phyloP scores from a whole-genome alignment of 2,888 invertebrate species.

The Acanthosepion pharaonis region DNA sequence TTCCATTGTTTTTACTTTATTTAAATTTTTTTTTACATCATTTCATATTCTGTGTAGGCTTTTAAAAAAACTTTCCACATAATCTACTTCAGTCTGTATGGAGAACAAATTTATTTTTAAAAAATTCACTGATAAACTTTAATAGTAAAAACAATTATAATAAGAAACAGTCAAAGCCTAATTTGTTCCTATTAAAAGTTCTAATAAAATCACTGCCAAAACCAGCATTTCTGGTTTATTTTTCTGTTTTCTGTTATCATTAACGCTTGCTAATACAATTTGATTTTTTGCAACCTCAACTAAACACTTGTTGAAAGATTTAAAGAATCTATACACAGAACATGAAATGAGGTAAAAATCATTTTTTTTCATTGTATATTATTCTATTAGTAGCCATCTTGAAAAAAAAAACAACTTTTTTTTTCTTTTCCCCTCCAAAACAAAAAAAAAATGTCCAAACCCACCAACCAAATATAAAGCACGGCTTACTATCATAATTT shows the following conservation, averaged over 20 bases:
- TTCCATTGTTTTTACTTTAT: background rate
- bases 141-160: background rate
- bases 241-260: background rate
- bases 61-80: background rate
- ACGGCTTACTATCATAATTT: background rate
- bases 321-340: background rate
- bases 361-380: background rate
- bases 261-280: background rate
- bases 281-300: background rate
- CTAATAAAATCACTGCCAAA: background rate
- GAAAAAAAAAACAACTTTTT: background rate
- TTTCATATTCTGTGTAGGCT: background rate
- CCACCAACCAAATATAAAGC: background rate
- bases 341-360: slow-evolving; percentile 4
- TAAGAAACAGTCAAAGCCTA: background rate
- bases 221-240: background rate
- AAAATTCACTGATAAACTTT: background rate
- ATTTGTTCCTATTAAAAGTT: background rate
- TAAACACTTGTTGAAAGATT: background rate
- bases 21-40: background rate
- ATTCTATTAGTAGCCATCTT: background rate
- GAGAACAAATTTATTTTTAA: background rate
- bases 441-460: background rate
- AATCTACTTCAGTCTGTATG: background rate
- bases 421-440: background rate